Evolutionary conservation across 2,888 invertebrate genomes (phyloP), one percentile per base, ranked within the genome.

Genomic region (Monopis laevigella): DNA sequence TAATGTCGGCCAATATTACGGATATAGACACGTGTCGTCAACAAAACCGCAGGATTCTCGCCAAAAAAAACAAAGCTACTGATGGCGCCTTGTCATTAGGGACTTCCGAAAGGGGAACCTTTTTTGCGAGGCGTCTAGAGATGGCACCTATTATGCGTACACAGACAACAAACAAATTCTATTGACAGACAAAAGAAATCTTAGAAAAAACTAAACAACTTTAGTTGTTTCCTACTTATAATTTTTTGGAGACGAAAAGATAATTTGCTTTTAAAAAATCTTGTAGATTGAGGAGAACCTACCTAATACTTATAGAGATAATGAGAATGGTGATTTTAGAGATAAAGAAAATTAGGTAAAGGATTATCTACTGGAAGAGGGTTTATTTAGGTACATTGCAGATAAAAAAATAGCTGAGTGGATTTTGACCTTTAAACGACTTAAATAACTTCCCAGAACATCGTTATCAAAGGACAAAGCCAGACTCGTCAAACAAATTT

Each of bases 51-150:
- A 64, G 62, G 57, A 60, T 50, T 47, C 46, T 46, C 28, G 45
- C 30, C 52, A 44, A 64, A 61, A 48, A 39, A 45, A 55, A 56
- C 62, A 67, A 72, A 68, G 69, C 73, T 69, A 63, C 68, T 55
- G 58, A 59, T 65, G 77, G 75, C 78, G 77, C 78, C 77, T 66
- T 74, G 64, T 74, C 66, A 77, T 78, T 75, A 75, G 65, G 54
- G 53, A 73, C 73, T 75, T 77, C 78, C 77, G 73, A 78, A 77
- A 62, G 62, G 54, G 57, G 54, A 38, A 21, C 43, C 54, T 47
- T 48, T 55, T 71, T 74, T 75, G 73, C 65, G 56, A 52, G 45
- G 46, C 51, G 63, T 62, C 70, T 65, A 70, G 62, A 32, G 69
- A 65, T 50, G 49, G 49, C 43, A 51, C 50, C 54, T 64, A 32